Base-by-base conservation (phyloP, 2,888 invertebrate genomes). In the Xestia ashworthii region DNA sequence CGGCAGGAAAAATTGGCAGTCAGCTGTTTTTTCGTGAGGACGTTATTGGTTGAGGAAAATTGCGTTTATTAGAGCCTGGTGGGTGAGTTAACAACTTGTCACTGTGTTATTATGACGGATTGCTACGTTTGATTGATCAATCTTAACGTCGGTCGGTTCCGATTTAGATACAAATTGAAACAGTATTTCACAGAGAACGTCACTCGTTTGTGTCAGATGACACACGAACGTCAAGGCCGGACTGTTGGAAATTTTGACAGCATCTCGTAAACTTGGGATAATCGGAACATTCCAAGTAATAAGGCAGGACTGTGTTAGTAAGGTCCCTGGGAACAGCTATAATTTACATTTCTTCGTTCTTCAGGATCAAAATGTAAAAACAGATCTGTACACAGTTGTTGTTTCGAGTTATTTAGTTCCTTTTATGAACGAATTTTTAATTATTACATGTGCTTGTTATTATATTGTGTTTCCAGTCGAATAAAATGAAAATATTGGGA, bases 211-310 rank as follows among this genome's bases (percentile, higher is more conserved):
- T 12, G 50, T 32, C 50, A 66, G 44, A 50, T 60, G 65, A 66
- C 44, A 58, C 44, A 58, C 25, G 22, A 38, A 53, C 38, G 38
- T 41, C 44, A 53, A 66, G 14, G 65, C 14, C 9, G 65, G 76
- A 46, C 65, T 44, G 25, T 50, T 38, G 11, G 58, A 74, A 55
- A 81, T 74, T 81, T 64, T 75, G 50, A 82, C 58, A 46, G 65
- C 58, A 22, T 58, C 75, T 82, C 82, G 48, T 82, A 81, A 81
- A 75, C 65, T 82, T 82, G 58, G 50, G 25, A 75, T 66, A 66
- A 44, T 82, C 48, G 32, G 44, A 44, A 58, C 50, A 78, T 66
- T 81, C 32, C 50, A 25, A 81, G 53, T 50, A 81, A 25, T 62
- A 77, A 8, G 60, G 44, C 16, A 38, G 44, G 44, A n/a, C 44